Base-by-base conservation (phyloP, 2,888 invertebrate species). In the Beris morrisii region DNA sequence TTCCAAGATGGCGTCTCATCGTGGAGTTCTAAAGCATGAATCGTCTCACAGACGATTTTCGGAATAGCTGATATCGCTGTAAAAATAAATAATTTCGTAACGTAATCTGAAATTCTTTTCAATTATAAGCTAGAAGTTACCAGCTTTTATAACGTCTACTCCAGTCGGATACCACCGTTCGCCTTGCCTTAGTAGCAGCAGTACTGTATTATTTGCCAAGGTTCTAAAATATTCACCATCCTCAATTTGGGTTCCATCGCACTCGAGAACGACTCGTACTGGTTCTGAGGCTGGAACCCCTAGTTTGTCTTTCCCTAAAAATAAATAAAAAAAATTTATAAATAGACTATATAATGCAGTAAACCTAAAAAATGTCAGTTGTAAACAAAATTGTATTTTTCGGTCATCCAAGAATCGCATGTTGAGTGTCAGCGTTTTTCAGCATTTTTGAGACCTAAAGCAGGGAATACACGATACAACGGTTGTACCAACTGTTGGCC, bases 1-100 rank as follows among this genome's bases (percentile, higher is more conserved):
- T 95, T 95, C 95, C 95, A 95, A 84, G 94, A 93, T 80, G 95
- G 95, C 81, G 94, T 93, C 84, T 95, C 94, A 91, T 94, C 93
- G 85, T 94, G 94, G 81, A 95, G 85, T 84, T 95, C 93, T 85
- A 95, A 85, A 74, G 94, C 93, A 86, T 93, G 92, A 82, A 95
- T 94, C 79, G 95, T 95, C 86, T 95, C 95, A 88, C 95, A 95
- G 83, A 95, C 95, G 86, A 95, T 95, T 85, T 92, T 91, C 76
- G 97, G 97, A 77, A 96, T 94, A 77, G 94, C 93, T 81, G 93
- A 92, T 84, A 96, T 93, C 76, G 93, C 96, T 96, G 85, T 22
- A 44, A 84, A 83, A 71, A 57, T 31, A 63, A n/a, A 45, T 44
- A 22, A 22, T 22, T 22, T 22, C 22, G 22, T 22, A 64, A 15